phyloP scores from a whole-genome alignment of 2,113 vertebrate species.

The Globicephala melas region DNA sequence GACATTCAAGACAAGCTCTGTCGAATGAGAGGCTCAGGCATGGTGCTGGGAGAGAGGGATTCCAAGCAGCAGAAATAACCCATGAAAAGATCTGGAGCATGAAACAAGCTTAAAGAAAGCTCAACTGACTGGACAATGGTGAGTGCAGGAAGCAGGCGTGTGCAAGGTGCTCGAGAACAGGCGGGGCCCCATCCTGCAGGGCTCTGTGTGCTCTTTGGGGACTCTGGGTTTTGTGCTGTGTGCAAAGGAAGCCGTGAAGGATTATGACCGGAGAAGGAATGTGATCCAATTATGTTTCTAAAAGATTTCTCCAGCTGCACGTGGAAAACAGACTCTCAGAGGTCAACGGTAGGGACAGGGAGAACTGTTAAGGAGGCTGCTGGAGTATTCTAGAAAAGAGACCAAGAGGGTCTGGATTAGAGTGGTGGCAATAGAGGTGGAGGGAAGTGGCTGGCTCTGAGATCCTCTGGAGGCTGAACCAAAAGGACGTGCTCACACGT shows the following conservation, averaged over 20 bases:
- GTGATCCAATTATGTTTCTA: not conserved
- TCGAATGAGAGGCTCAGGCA: not conserved
- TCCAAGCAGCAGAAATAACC: not conserved
- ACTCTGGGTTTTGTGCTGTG: not conserved
- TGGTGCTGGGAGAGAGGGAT: not conserved
- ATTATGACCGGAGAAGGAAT: not conserved
- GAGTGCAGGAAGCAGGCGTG: not conserved
- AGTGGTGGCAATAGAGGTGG: not conserved
- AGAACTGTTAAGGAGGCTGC: not conserved
- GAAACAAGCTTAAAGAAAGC: not conserved
- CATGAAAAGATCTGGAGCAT: not conserved
- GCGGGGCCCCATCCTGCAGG: not conserved
- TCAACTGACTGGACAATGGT: not conserved
- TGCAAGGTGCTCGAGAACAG: not conserved
- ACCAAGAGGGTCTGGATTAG: not conserved
- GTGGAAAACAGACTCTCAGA: not conserved
- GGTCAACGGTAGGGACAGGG: not conserved
- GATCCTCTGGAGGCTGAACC: not conserved
- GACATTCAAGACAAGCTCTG: not conserved
- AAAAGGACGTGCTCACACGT: not conserved
- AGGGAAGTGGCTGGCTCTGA: not conserved
- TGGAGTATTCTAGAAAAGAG: not conserved
- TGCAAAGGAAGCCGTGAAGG: not conserved
- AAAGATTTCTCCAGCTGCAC: not conserved
- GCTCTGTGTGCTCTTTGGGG: not conserved